A percentile compares a stretch with the other conserved stretches of the same genome.
Evolutionary conservation across 2,797 vertebrate species (phyloP).

Genomic region (Spea hammondii): DNA sequence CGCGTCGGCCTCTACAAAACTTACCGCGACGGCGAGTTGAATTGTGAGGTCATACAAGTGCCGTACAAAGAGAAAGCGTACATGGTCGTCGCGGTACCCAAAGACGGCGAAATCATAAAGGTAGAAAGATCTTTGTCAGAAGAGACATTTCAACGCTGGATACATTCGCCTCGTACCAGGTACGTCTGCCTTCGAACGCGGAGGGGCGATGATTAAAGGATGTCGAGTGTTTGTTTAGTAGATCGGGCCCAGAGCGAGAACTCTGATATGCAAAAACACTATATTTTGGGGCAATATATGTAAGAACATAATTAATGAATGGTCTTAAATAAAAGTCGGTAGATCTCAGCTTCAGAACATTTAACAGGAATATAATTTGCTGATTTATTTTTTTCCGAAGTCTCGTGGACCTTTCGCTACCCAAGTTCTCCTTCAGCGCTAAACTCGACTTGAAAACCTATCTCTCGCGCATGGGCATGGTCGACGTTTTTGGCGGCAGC

Average conservation of each 20-base stretch:
- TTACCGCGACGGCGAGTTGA: neutral
- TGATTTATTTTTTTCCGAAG: neutral
- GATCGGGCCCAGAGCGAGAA: too few relatives aligned
- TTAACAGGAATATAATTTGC: neutral
- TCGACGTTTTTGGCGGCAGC: neutral
- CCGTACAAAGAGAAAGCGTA: neutral
- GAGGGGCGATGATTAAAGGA: too few relatives aligned
- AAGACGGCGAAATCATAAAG: neutral
- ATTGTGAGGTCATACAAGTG: neutral
- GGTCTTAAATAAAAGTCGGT: too few relatives aligned
- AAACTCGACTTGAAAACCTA: neutral
- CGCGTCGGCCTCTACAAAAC: neutral
- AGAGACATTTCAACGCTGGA: neutral
- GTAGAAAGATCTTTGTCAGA: neutral
- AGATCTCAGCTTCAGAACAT: too few relatives aligned
- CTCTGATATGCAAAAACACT: too few relatives aligned
- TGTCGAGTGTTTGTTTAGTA: too few relatives aligned
- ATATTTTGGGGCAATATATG: too few relatives aligned
- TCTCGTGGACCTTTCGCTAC: neutral
- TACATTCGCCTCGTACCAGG: neutral
- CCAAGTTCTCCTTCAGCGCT: neutral
- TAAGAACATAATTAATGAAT: too few relatives aligned
- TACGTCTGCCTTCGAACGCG: neutral
- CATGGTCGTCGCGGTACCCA: conserved; percentile 14
- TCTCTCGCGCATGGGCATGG: neutral